Evolutionary conservation across 1,140 invertebrate species (phyloP).

Genomic region (Lepidotrigona ventralis): DNA sequence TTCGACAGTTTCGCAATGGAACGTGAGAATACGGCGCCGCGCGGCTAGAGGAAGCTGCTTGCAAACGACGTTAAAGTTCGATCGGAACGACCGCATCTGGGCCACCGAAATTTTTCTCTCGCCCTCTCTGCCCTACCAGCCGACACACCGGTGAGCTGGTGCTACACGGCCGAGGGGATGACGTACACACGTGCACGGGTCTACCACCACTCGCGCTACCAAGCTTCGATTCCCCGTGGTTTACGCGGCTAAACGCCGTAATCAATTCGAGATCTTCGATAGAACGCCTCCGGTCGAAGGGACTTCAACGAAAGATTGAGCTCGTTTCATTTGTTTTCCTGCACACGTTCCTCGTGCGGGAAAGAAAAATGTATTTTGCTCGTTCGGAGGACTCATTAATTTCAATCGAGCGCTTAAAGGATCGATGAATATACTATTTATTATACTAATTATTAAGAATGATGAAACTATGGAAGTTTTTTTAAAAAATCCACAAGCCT

Average conservation of each 20-base stretch:
- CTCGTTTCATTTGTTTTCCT: background rate
- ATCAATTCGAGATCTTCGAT: background rate
- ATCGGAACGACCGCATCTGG: conserved; percentile 58
- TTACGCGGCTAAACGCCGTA: conserved; percentile 8
- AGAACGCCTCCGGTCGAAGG: background rate
- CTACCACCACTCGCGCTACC: too few species aligned
- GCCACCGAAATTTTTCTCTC: conserved; percentile 58
- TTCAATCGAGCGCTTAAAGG: too few species aligned
- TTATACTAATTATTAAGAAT: background rate
- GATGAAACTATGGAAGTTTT: too few species aligned
- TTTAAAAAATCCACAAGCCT: background rate
- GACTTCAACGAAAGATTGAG: background rate
- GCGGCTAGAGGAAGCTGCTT: conserved; percentile 63
- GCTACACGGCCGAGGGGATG: background rate
- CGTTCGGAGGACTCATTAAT: too few species aligned
- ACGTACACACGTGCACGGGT: background rate
- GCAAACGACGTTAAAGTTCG: conserved; percentile 77
- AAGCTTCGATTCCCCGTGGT: background rate
- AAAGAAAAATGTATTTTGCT: too few species aligned
- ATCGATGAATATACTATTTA: too few species aligned
- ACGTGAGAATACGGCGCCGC: conserved; percentile 70
- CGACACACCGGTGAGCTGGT: background rate
- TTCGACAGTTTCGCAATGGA: conserved; percentile 74
- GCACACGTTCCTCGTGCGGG: too few species aligned
- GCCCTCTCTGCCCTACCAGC: background rate